Evolutionary conservation across 2,888 invertebrate species (phyloP).

Genomic region (Chloroclystis v-ata): DNA sequence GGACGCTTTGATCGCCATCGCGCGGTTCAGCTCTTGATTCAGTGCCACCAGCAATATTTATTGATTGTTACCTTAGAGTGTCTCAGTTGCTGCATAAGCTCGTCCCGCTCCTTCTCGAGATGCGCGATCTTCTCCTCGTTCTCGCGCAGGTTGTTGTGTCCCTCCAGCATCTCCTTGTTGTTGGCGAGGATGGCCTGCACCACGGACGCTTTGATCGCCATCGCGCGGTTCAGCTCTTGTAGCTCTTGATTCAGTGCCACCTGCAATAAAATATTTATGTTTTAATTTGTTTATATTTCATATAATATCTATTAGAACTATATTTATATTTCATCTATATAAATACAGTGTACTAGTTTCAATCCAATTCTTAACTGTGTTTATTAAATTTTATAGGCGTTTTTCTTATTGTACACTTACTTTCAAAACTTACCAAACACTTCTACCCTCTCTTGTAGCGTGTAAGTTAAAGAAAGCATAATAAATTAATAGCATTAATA

Average conservation of each 20-base stretch:
- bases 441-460: background rate
- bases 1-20: constrained; percentile 81
- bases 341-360: no score
- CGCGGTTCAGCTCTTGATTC: constrained; percentile 82
- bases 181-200: constrained; percentile 81
- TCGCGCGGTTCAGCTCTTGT: constrained; percentile 82
- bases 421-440: background rate
- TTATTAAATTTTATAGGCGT: no score
- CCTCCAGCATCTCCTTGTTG: constrained; percentile 69
- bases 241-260: constrained; percentile 82
- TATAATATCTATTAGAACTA: no score
- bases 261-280: constrained; percentile 37
- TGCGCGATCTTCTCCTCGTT: constrained; percentile 83
- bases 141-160: constrained; percentile 79
- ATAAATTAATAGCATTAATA: no score
- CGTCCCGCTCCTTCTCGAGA: constrained; percentile 86
- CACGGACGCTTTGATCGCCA: constrained; percentile 82
- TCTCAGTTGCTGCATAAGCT: constrained; percentile 82
- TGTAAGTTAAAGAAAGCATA: background rate
- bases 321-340: no score
- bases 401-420: no score
- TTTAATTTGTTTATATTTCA: no score
- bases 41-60: constrained; percentile 74
- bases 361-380: no score
- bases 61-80: constrained; percentile 79